Evolutionary conservation across 2,888 invertebrate species (phyloP).

Genomic region (Synanthedon myopaeformis): DNA sequence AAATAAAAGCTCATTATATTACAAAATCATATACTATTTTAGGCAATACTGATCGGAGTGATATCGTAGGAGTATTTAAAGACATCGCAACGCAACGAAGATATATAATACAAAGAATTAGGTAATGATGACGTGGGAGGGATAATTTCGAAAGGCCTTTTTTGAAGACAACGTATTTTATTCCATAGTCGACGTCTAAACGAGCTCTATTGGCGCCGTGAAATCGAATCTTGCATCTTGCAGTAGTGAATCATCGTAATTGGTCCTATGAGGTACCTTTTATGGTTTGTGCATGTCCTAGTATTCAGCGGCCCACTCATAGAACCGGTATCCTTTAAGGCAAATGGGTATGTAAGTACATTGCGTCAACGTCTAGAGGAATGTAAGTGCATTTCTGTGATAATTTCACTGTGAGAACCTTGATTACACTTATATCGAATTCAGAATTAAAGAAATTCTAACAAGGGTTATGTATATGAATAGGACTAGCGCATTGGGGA

Average conservation of each 20-base stretch:
- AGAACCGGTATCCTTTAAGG: not conserved
- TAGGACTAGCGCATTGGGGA: too few relatives aligned
- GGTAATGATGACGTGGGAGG: not conserved
- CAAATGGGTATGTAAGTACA: not conserved
- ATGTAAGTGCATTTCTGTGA: not conserved
- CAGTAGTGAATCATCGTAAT: constrained; percentile 20
- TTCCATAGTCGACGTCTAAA: constrained; percentile 7
- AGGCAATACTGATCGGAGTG: not conserved
- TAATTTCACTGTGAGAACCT: not conserved
- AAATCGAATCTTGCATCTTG: constrained; percentile 17
- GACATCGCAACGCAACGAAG: not conserved
- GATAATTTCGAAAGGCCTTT: not conserved
- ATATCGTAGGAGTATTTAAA: not conserved
- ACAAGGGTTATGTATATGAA: too few relatives aligned
- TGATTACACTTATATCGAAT: too few relatives aligned
- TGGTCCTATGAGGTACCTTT: constrained; percentile 29
- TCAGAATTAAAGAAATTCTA: too few relatives aligned
- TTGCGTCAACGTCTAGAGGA: not conserved
- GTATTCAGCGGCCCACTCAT: not conserved
- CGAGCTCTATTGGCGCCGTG: constrained; percentile 14
- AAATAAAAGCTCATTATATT: not conserved
- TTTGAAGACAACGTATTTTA: not conserved
- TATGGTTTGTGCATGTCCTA: constrained; percentile 16
- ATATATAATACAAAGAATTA: not conserved
- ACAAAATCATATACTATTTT: not conserved